Evolutionary conservation across 2,888 invertebrate species (phyloP), one percentile per base, ranked within the genome.

Genomic region (Gymnocheta viridis): DNA sequence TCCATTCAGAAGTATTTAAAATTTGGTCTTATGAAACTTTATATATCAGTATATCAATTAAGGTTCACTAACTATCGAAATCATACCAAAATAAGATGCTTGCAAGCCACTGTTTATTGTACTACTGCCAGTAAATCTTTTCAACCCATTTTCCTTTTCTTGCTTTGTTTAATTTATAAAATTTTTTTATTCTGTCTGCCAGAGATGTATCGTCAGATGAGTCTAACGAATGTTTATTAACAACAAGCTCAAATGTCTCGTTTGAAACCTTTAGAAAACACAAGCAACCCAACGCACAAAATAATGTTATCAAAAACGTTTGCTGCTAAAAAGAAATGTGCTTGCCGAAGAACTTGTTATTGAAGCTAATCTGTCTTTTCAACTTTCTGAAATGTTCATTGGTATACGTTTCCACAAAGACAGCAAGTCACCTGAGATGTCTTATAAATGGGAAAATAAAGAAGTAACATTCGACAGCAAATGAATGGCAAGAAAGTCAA

Each of bases 191-290:
- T 14, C 14, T 29, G 7, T 12, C 29, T 44, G 58, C 9, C 29
- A 24, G 22, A 58, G 6, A 47, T 58, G 1, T 29, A 49, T 69
- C 19, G 9, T 49, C n/a, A 60, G 35, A 51, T 67, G 35, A 47
- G n/a, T 72, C n/a, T 54, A 64, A 67, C 60, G 14, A 60, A 80
- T 49, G 41, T 32, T 41, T 17, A 62, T 41, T 27, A 76, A 64
- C 47, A 64, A 70, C 64, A 64, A 27, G 69, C 64, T 76, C 82
- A 70, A 82, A 76, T 76, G 38, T 14, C 62, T 70, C 58, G 64
- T 70, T 62, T 29, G 29, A 51, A n/a, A n/a, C n/a, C n/a, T n/a
- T n/a, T n/a, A n/a, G n/a, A n/a, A n/a, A n/a, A n/a, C n/a, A n/a
- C 1, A 56, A 14, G 5, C 3, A 72, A 7, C 44, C 24, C 60